A percentile compares a stretch with the other conserved stretches of the same genome.
Evolutionary conservation across 1,140 invertebrate genomes (phyloP).

Genomic region (Lepidotrigona ventralis): DNA sequence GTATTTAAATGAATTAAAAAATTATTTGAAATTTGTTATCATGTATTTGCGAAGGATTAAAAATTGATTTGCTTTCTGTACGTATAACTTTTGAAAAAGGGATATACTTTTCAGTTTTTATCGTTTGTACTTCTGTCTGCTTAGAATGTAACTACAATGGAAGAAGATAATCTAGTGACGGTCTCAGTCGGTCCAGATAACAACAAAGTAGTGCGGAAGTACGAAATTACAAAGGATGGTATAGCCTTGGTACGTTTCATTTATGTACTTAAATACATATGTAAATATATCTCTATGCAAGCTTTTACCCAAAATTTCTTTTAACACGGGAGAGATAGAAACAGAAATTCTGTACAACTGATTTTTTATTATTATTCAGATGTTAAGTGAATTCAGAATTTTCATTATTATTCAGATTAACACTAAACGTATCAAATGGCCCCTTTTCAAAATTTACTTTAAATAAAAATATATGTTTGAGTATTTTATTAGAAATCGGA

Average conservation of each 20-base stretch:
- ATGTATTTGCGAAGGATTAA: no score
- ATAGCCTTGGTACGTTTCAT: conserved; percentile 81
- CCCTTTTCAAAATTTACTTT: no score
- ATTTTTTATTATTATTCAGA: neutral
- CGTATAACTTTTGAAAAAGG: no score
- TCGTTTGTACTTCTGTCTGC: conserved; percentile 9
- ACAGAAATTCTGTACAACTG: neutral
- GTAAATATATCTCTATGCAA: neutral
- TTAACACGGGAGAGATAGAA: neutral
- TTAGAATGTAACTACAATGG: conserved; percentile 80
- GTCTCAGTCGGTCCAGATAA: conserved; percentile 79
- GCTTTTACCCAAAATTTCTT: neutral
- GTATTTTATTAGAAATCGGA: no score
- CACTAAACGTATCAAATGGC: no score
- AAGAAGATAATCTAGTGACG: conserved; percentile 80
- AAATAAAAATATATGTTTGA: no score
- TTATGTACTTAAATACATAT: no score
- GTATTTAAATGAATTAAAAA: neutral
- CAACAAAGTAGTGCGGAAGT: conserved; percentile 80
- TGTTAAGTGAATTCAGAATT: neutral
- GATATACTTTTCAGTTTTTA: neutral
- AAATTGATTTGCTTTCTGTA: no score
- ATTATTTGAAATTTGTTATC: neutral
- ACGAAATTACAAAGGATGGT: conserved; percentile 81
- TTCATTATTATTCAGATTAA: neutral